Conservation (phyloP, 2,113 vertebrate species). For the Aspidoscelis tigris region DNA sequence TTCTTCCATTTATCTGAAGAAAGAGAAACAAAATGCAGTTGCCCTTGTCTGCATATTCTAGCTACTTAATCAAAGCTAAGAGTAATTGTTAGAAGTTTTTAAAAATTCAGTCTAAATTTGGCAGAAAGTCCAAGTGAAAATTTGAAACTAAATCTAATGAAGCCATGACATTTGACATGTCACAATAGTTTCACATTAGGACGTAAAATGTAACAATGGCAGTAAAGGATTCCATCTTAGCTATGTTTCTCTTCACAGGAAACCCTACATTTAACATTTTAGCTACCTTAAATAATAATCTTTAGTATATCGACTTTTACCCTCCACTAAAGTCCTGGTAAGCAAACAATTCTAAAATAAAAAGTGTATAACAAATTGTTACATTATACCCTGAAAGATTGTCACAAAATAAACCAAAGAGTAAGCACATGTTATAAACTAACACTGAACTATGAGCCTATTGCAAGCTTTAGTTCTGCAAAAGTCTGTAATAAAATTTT, state of each 20-base stretch:
- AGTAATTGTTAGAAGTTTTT: background rate
- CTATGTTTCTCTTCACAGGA: background rate
- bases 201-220: background rate
- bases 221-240: conserved; percentile 12
- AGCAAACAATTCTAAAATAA: no score
- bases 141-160: conserved; percentile 6
- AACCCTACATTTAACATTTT: background rate
- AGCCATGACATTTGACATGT: background rate
- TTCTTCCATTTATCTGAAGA: background rate
- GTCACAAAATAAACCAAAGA: background rate
- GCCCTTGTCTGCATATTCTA: background rate
- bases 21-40: background rate
- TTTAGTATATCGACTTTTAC: no score
- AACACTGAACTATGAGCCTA: background rate
- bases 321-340: no score
- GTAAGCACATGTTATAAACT: background rate
- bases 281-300: background rate
- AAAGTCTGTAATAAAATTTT: background rate
- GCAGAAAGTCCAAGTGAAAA: conserved; percentile 1
- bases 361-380: background rate
- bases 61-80: background rate
- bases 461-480: no score
- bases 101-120: background rate
- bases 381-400: background rate
- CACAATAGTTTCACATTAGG: background rate